Evolutionary conservation across 2,797 vertebrate genomes (phyloP).

Genomic region (Eulemur albifrons): DNA sequence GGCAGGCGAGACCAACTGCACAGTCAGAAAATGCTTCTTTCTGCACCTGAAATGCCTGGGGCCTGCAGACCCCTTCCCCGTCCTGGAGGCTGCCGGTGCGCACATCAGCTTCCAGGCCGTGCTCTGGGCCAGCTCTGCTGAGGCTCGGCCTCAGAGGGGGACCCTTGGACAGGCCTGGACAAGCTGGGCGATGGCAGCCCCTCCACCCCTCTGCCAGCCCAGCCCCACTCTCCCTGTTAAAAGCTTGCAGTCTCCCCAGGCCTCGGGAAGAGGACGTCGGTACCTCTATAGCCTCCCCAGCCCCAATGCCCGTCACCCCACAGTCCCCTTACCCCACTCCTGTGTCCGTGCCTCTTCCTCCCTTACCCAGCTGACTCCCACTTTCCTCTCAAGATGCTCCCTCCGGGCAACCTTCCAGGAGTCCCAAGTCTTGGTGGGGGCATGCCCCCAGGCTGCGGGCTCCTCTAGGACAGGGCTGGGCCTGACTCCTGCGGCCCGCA

Average conservation of each 20-base stretch:
- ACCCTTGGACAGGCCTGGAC: not conserved
- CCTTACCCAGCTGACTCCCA: too few relatives aligned
- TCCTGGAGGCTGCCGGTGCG: not conserved
- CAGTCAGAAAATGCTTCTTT: not conserved
- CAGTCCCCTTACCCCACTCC: not conserved
- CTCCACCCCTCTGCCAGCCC: not conserved
- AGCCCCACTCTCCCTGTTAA: not conserved
- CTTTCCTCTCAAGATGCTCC: not conserved
- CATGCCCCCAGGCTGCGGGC: not conserved
- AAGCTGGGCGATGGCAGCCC: not conserved
- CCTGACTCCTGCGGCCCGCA: not conserved
- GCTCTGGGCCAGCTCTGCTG: not conserved
- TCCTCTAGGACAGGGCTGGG: not conserved
- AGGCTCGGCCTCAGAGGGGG: not conserved
- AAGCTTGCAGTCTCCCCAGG: not conserved
- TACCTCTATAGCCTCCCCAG: not conserved
- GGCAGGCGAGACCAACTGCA: fast-evolving
- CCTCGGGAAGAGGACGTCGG: not conserved
- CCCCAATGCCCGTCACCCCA: not conserved
- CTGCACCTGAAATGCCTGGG: not conserved
- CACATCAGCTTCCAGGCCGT: not conserved
- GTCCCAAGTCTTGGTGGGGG: not conserved
- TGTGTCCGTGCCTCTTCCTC: not conserved
- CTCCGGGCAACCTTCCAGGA: not conserved
- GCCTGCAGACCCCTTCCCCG: not conserved